A percentile compares a stretch with the other conserved stretches of the same genome.
phyloP scores from a whole-genome alignment of 2,113 vertebrate genomes.

The Scopus umbretta region DNA sequence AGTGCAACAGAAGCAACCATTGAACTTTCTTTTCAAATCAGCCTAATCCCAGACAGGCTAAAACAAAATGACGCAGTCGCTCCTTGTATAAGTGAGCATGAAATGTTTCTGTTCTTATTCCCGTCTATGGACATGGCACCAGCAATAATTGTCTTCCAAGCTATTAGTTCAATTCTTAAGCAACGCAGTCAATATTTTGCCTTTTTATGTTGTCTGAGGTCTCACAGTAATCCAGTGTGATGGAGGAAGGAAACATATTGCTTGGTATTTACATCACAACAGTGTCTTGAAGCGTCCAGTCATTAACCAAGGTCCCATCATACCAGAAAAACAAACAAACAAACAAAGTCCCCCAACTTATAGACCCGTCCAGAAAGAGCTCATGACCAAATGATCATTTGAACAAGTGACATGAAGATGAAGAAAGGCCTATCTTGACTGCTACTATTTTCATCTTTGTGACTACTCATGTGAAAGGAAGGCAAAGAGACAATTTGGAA shows the following conservation, averaged over 20 bases:
- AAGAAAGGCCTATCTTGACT: not conserved
- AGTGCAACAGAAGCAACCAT: not conserved
- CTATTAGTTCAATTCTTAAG: not conserved
- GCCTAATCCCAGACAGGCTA: not conserved
- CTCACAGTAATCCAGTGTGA: not conserved
- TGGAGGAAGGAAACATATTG: not conserved
- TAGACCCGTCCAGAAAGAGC: not conserved
- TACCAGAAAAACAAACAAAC: not conserved
- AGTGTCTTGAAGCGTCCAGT: not conserved
- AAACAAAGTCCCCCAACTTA: rapidly evolving
- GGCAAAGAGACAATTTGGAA: not conserved
- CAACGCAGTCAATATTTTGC: not conserved
- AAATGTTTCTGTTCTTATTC: not conserved
- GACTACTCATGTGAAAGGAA: not conserved
- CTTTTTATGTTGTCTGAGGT: not conserved
- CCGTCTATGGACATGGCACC: not conserved
- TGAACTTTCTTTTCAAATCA: not conserved
- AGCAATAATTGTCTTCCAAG: not conserved
- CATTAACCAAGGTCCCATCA: not conserved
- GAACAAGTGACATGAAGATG: not conserved
- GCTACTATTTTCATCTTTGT: not conserved
- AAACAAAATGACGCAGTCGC: not conserved
- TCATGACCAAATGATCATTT: not conserved
- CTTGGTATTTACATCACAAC: not conserved
- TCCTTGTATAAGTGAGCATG: not conserved